phyloP scores from a whole-genome alignment of 2,797 vertebrate species.

The Oreortyx pictus region DNA sequence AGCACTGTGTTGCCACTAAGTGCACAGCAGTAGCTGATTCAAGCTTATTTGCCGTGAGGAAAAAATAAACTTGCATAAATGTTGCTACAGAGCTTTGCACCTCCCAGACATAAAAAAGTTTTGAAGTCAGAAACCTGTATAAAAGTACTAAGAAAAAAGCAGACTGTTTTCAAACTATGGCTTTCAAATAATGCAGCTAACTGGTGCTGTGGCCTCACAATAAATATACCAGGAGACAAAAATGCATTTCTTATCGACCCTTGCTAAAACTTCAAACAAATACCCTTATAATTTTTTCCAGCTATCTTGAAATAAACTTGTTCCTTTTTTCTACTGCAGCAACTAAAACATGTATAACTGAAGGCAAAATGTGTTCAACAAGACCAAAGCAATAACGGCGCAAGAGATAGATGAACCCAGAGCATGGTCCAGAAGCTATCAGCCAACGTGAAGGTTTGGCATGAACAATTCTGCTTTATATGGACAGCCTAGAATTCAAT shows the following conservation, averaged over 20 bases:
- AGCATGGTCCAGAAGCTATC: not conserved
- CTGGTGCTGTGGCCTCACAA: not conserved
- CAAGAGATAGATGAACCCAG: not conserved
- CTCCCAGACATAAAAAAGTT: not conserved
- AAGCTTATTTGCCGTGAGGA: not conserved
- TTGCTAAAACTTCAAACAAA: constrained; percentile 46
- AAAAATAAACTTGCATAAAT: not conserved
- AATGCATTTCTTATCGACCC: constrained; percentile 13
- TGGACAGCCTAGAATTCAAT: not conserved
- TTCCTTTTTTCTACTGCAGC: not conserved
- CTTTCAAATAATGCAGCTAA: not conserved
- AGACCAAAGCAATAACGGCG: not conserved
- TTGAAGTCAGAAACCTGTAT: not conserved
- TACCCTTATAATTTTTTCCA: not conserved
- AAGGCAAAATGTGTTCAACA: constrained; percentile 43
- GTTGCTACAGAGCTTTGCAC: not conserved
- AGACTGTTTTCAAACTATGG: not conserved
- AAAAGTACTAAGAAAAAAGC: not conserved
- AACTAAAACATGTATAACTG: constrained; percentile 2
- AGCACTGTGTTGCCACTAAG: not conserved
- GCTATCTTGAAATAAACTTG: not conserved
- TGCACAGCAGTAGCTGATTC: not conserved
- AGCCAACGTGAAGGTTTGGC: not conserved
- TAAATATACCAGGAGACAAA: constrained; percentile 20
- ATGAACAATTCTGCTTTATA: not conserved